These are phyloP conservation scores for Zaprionus inermis DNA, from an alignment of 1,140 invertebrate genomes.

Conservation along the genomic window DNA sequence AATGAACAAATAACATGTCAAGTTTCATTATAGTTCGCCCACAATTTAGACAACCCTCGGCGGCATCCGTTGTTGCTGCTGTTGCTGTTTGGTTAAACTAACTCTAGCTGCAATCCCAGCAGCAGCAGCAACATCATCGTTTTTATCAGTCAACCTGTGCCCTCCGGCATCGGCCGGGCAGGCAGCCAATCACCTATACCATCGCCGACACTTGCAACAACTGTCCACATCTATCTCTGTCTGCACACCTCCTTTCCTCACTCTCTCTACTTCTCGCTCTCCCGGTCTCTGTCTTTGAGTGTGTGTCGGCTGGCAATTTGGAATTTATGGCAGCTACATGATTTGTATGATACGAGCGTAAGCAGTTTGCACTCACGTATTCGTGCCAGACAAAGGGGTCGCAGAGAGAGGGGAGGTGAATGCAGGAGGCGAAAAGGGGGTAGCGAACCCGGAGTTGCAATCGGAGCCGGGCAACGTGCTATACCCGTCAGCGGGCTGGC, in stretches of 20 bases:
- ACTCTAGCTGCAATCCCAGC: conserved; percentile 39
- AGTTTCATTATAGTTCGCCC: conserved; percentile 74
- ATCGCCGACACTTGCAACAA: conserved; percentile 35
- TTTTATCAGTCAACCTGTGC: conserved; percentile 73
- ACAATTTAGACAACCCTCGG: conserved; percentile 58
- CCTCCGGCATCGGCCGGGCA: conserved; percentile 22
- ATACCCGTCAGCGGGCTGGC: background rate
- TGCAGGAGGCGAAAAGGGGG: conserved; percentile 8
- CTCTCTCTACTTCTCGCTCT: background rate
- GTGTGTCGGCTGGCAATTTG: conserved; percentile 74
- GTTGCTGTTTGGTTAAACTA: conserved; percentile 45
- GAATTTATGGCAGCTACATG: conserved; percentile 82
- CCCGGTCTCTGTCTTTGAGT: background rate
- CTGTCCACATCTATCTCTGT: conserved; percentile 50
- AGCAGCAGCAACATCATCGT: conserved; percentile 54
- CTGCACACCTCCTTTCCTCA: background rate
- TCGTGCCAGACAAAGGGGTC: conserved; percentile 46
- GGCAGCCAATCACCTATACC: conserved; percentile 18
- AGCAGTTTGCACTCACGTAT: conserved; percentile 80
- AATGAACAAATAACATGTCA: conserved; percentile 83
- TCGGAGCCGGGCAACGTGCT: background rate
- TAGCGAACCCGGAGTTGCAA: conserved; percentile 5
- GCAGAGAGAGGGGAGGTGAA: background rate
- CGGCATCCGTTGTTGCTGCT: conserved; percentile 30
- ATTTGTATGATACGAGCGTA: conserved; percentile 82